Evolutionary conservation across 2,888 invertebrate species (phyloP), one percentile per base, ranked within the genome.

Genomic region (Hirtodrosophila cameraria): DNA sequence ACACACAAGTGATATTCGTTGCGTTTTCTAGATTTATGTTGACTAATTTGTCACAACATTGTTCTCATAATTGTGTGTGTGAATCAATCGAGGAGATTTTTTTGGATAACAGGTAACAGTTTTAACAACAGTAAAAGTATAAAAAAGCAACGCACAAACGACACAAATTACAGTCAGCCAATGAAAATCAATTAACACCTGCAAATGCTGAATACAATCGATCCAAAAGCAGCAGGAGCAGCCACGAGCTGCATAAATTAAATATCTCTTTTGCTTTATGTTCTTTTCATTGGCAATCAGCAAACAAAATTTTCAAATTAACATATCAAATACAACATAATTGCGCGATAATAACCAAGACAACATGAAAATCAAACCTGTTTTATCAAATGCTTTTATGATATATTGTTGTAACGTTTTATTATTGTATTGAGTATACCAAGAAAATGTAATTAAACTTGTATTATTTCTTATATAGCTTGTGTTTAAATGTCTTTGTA

Each of bases 241-340:
- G 73, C 48, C 79, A 63, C 76, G 67, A 71, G 68, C 61, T 81
- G 88, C 75, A 83, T 83, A 84, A 86, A 83, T 83, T 86, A 86
- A 35, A 49, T 46, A 38, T 33, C 30, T 52, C 38, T 62, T 28
- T 33, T n/a, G n/a, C 52, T 62, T 52, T 66, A 61, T 71, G 77
- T 55, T 72, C 61, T 74, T 39, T 53, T 68, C 67, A 73, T 77
- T 43, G 55, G 54, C 65, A 74, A 73, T 57, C 64, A 59, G 68
- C 41, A 71, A 52, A 59, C 54, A 54, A 72, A 67, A n/a, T 35
- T 50, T 65, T 50, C 18, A 52, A 88, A 87, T 87, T 87, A 84
- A 80, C 87, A 87, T 87, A 89, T 87, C 89, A 88, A 87, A 88
- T 71, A 86, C 82, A 87, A 82, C 88, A 87, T 87, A 87, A 87